These are phyloP conservation scores for Pteromalus puparum DNA, from an alignment of 1,140 invertebrate species.

Conservation along the genomic window DNA sequence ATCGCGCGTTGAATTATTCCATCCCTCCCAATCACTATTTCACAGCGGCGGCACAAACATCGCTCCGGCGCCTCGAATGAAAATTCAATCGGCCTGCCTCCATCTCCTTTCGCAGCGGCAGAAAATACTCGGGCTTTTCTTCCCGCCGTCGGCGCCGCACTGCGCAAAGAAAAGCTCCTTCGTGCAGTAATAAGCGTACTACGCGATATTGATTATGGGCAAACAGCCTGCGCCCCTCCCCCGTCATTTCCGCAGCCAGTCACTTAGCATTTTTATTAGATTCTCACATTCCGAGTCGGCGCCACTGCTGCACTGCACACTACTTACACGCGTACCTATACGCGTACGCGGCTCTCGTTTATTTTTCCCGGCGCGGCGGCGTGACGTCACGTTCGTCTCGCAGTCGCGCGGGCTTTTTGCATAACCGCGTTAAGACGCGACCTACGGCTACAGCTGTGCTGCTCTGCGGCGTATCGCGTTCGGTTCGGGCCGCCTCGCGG, in stretches of 20 bases:
- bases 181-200: constrained; percentile 23
- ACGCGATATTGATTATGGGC: constrained; percentile 37
- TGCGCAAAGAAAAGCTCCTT: constrained; percentile 25
- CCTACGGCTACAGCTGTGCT: background rate
- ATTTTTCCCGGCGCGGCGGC: background rate
- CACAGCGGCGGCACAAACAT: constrained; percentile 8
- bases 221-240: background rate
- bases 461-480: background rate
- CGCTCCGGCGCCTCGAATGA: constrained; percentile 11
- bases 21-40: constrained; percentile 1
- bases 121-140: background rate
- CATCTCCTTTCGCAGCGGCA: background rate
- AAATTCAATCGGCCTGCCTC: constrained; percentile 18
- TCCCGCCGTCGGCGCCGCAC: background rate
- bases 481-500: background rate
- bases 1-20: constrained; percentile 22
- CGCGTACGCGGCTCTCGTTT: constrained; percentile 17
- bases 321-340: background rate
- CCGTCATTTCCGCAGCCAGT: background rate
- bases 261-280: constrained; percentile 43
- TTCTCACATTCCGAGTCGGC: constrained; percentile 25
- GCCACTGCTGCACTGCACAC: too few relatives aligned
- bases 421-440: constrained; percentile 32
- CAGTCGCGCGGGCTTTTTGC: constrained; percentile 1
- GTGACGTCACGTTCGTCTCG: background rate